A percentile compares a stretch with the other conserved stretches of the same genome.
These are phyloP conservation scores for Myopa testacea DNA, from an alignment of 2,888 invertebrate species.

Conservation along the genomic window DNA sequence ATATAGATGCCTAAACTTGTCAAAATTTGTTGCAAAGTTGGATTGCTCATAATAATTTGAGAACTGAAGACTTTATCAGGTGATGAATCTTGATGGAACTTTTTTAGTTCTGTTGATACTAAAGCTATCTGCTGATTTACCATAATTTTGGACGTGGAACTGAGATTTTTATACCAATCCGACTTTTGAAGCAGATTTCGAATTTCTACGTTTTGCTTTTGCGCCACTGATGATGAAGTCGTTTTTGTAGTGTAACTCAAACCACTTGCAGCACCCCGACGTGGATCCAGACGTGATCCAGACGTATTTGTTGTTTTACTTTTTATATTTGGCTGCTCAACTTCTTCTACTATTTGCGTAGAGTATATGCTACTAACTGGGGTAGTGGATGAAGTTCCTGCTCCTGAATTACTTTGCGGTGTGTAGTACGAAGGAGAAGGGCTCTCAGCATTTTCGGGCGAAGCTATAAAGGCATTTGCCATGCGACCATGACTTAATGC, in stretches of 20 bases:
- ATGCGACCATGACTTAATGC: constrained; percentile 48
- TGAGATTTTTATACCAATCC: constrained; percentile 78
- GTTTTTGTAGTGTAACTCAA: constrained; percentile 29
- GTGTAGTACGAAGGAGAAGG: constrained; percentile 50
- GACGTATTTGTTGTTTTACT: constrained; percentile 22
- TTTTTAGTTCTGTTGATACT: constrained; percentile 74
- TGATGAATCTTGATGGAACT: constrained; percentile 72
- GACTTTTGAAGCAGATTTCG: constrained; percentile 77
- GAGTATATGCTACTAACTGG: background rate
- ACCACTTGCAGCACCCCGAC: constrained; percentile 55
- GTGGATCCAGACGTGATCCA: constrained; percentile 60
- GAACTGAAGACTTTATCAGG: constrained; percentile 72
- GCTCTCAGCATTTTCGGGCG: constrained; percentile 55
- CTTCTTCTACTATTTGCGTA: background rate
- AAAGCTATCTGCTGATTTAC: constrained; percentile 77
- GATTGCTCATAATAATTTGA: constrained; percentile 69
- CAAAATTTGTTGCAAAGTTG: constrained; percentile 73
- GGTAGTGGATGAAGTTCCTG: constrained; percentile 36
- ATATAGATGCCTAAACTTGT: constrained; percentile 74
- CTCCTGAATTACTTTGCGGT: constrained; percentile 46
- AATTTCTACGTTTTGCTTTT: constrained; percentile 70
- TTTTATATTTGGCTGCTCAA: constrained; percentile 6
- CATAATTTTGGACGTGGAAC: constrained; percentile 79
- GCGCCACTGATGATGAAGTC: constrained; percentile 42
- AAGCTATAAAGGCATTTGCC: constrained; percentile 54